Evolutionary conservation across 2,888 invertebrate species (phyloP).

Genomic region (Athrips mouffetella): DNA sequence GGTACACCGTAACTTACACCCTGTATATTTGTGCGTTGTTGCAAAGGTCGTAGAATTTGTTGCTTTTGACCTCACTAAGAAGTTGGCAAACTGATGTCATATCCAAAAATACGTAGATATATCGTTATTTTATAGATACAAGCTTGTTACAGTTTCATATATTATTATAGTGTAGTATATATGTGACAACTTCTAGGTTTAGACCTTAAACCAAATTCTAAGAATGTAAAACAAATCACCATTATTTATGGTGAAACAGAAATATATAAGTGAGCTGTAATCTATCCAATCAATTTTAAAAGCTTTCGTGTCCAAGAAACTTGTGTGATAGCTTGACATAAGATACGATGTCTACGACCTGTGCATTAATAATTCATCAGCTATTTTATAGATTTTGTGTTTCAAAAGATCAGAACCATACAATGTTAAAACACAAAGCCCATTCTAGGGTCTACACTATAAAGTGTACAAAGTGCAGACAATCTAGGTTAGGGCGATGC

Average conservation of each 20-base stretch:
- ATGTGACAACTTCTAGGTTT: too few species aligned
- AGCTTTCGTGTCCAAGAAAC: constrained; percentile 1
- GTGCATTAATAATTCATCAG: constrained; percentile 6
- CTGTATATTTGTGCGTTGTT: too few species aligned
- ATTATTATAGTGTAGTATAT: too few species aligned
- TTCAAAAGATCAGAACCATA: constrained; percentile 6
- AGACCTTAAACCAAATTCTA: too few species aligned
- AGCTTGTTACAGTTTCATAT: too few species aligned
- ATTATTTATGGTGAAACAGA: neutral
- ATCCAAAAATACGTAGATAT: too few species aligned
- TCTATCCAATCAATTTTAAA: constrained; percentile 1
- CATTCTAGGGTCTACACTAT: constrained; percentile 32
- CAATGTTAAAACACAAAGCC: constrained; percentile 13
- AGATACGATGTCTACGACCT: neutral
- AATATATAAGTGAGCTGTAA: constrained; percentile 2
- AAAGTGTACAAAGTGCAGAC: constrained; percentile 57
- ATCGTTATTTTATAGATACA: too few species aligned
- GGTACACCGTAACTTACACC: too few species aligned
- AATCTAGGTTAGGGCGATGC: constrained; percentile 75
- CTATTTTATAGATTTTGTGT: neutral
- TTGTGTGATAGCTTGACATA: neutral
- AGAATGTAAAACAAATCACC: neutral
- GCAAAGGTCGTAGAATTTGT: too few species aligned
- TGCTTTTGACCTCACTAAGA: too few species aligned
- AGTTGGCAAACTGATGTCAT: too few species aligned